phyloP scores from a whole-genome alignment of 2,797 vertebrate genomes.

The Meda fulgida region DNA sequence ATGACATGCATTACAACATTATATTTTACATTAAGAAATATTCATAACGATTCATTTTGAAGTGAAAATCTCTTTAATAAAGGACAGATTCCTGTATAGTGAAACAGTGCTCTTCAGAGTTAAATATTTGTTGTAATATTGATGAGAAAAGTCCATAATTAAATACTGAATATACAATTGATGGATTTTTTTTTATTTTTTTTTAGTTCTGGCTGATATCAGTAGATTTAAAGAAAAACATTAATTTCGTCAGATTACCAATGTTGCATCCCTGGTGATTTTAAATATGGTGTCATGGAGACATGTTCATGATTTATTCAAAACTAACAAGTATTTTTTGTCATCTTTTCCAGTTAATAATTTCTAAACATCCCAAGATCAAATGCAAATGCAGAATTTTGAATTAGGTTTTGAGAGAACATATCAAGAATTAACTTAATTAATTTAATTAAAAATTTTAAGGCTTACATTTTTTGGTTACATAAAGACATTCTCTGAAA shows the following conservation, averaged over 20 bases:
- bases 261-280: not conserved
- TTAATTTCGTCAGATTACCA: too few species aligned
- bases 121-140: not conserved
- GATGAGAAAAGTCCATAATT: not conserved
- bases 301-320: not conserved
- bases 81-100: not conserved
- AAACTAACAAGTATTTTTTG: not conserved
- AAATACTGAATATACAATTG: not conserved
- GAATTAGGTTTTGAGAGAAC: not conserved
- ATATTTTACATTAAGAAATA: not conserved
- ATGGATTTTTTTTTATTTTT: not conserved
- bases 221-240: too few species aligned
- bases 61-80: not conserved
- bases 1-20: not conserved
- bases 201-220: not conserved
- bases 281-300: not conserved
- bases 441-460: too few species aligned
- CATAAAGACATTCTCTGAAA: too few species aligned
- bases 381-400: not conserved
- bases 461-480: too few species aligned
- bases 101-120: not conserved
- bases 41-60: not conserved
- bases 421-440: too few species aligned
- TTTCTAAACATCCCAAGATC: not conserved
- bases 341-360: not conserved